Evolutionary conservation across 2,888 invertebrate species (phyloP).

Genomic region (Nematopogon swammerdamellus): DNA sequence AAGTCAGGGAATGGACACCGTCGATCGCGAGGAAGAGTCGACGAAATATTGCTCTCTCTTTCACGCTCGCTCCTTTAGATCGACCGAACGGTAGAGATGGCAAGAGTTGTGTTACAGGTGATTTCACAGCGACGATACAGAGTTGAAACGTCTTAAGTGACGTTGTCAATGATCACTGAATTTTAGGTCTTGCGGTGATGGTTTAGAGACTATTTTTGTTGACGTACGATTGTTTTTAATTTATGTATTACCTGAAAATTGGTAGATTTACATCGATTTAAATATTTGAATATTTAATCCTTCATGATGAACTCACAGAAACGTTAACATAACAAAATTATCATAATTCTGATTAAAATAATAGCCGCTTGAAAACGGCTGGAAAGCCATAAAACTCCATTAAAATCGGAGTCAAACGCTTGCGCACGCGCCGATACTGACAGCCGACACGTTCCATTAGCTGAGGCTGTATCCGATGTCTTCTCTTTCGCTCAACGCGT

Average conservation of each 20-base stretch:
- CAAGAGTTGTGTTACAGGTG: constrained; percentile 18
- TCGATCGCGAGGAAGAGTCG: constrained; percentile 19
- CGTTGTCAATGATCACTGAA: constrained; percentile 15
- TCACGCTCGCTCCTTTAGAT: constrained; percentile 15
- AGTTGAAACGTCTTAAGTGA: constrained; percentile 20
- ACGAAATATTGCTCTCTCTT: constrained; percentile 22
- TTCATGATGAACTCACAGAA: not conserved
- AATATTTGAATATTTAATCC: not conserved
- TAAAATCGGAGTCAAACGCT: not conserved
- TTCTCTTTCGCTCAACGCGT: constrained; percentile 26
- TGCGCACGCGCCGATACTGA: constrained; percentile 16
- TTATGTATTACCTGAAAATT: not conserved
- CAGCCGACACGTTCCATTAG: constrained; percentile 51
- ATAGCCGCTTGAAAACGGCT: too few species aligned
- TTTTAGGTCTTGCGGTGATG: constrained; percentile 11
- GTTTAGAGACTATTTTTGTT: too few species aligned
- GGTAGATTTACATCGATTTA: not conserved
- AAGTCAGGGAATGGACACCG: constrained; percentile 41
- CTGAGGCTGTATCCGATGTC: constrained; percentile 32
- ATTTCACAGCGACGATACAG: constrained; percentile 24
- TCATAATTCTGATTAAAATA: too few species aligned
- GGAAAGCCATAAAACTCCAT: not conserved
- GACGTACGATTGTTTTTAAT: not conserved
- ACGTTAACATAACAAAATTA: too few species aligned
- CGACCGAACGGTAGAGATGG: constrained; percentile 19